Percentiles rank a stretch among this genome's conserved stretches.
phyloP scores from a whole-genome alignment of 2,888 invertebrate species.

The Euzetes globulus region DNA sequence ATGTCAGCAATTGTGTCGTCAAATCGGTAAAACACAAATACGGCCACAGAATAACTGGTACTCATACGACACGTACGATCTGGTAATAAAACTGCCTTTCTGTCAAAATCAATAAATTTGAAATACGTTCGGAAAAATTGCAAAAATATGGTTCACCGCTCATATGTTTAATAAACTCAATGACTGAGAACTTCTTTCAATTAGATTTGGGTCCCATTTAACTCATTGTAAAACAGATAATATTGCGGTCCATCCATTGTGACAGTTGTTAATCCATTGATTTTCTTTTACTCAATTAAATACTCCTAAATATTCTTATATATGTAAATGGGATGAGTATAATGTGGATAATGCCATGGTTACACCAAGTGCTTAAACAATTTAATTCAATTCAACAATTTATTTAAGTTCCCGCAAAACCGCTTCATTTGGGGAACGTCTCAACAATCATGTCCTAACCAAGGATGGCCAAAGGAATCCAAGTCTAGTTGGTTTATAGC shows the following conservation, averaged over 20 bases:
- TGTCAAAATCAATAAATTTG: slow-evolving; percentile 21
- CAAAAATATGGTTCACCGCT: neutral
- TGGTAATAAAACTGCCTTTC: neutral
- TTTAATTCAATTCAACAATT: too few relatives aligned
- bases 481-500: too few relatives aligned
- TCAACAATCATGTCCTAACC: too few relatives aligned
- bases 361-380: too few relatives aligned
- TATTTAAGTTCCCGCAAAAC: too few relatives aligned
- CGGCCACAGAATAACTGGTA: neutral
- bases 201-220: slow-evolving; percentile 1
- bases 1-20: neutral
- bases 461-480: too few relatives aligned
- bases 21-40: neutral
- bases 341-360: too few relatives aligned
- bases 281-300: too few relatives aligned
- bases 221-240: neutral
- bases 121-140: neutral
- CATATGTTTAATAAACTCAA: neutral
- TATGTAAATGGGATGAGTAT: too few relatives aligned
- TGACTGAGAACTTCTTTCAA: neutral
- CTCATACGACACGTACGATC: neutral
- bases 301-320: too few relatives aligned
- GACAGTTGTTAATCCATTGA: neutral
- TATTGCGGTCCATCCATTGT: neutral
- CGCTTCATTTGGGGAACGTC: too few relatives aligned